Evolutionary conservation across 2,888 invertebrate genomes (phyloP).

Genomic region (Tubulanus polymorphus): DNA sequence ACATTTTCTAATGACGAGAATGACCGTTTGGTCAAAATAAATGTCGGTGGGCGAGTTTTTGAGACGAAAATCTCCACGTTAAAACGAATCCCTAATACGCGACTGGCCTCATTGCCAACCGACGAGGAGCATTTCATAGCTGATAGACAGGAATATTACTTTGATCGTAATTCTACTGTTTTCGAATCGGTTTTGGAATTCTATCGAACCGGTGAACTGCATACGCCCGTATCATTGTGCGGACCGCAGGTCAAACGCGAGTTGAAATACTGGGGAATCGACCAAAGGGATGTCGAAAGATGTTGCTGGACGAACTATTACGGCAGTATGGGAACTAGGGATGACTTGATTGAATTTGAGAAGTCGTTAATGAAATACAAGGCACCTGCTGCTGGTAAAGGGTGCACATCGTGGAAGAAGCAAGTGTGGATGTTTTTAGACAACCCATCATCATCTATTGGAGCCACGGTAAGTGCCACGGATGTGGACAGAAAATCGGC

Average conservation of each 20-base stretch:
- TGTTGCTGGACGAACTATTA: slow-evolving; percentile 39
- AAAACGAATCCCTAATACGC: slow-evolving; percentile 21
- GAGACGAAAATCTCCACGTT: slow-evolving; percentile 36
- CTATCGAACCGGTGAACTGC: slow-evolving; percentile 30
- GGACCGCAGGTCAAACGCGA: slow-evolving; percentile 27
- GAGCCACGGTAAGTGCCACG: slow-evolving; percentile 30
- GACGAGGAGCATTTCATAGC: slow-evolving; percentile 22
- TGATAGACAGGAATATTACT: slow-evolving; percentile 26
- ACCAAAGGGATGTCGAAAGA: slow-evolving; percentile 26
- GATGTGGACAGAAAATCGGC: too few relatives aligned
- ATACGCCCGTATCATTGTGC: slow-evolving; percentile 21
- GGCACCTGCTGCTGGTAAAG: slow-evolving; percentile 17
- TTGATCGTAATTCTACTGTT: slow-evolving; percentile 32
- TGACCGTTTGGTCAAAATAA: too few relatives aligned
- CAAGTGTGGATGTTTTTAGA: slow-evolving; percentile 27
- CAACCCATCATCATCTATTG: slow-evolving; percentile 26
- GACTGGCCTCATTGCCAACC: slow-evolving; percentile 24
- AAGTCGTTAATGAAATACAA: slow-evolving; percentile 4
- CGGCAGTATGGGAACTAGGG: slow-evolving; percentile 22
- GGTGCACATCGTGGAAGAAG: slow-evolving; percentile 14
- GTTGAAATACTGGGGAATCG: slow-evolving; percentile 34
- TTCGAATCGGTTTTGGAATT: slow-evolving; percentile 31
- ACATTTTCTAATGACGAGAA: too few relatives aligned
- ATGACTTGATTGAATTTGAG: slow-evolving; percentile 28
- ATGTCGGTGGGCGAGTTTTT: slow-evolving; percentile 34